Evolutionary conservation across 2,888 invertebrate genomes (phyloP), one percentile per base, ranked within the genome.

Genomic region (Mythimna impura): DNA sequence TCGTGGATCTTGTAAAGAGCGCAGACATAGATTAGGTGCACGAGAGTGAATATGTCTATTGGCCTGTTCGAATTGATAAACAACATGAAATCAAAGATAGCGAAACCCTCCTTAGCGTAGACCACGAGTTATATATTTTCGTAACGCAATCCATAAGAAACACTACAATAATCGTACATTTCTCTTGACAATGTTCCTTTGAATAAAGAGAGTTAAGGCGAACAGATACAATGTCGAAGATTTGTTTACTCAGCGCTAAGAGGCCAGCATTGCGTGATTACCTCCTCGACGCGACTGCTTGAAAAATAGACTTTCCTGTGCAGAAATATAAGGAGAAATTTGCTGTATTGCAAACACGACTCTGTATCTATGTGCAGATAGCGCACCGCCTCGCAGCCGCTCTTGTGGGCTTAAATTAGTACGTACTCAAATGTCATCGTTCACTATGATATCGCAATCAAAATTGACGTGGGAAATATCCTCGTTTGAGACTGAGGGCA

Each of bases 111-210:
- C 91, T 93, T 92, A 94, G 91, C 91, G 91, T 90, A 88, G 89
- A 88, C 90, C 65, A 89, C 92, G 93, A 94, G 92, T 93, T 94
- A 93, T 95, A 93, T 93, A 93, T 93, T 94, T 94, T 94, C 91
- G 94, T 93, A 94, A 94, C 92, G 94, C 94, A 93, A 94, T 95
- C 95, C 95, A 94, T 94, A 94, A 94, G 94, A 93, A 94, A 91
- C 91, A 87, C 92, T 89, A 94, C 94, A 95, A 95, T 95, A 95
- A 95, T 95, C 95, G 94, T 95, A 95, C 93, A 92, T 95, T 94
- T 94, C 94, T 93, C 94, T 94, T 95, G 95, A 95, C 95, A 95
- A 95, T 92, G 94, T 95, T 95, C 93, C 94, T 95, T 95, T 94
- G 94, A 95, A 95, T 95, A 95, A 94, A 94, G 93, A 94, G 93